Conservation (phyloP, 2,797 vertebrate genomes). For the Trematomus bernacchii region DNA sequence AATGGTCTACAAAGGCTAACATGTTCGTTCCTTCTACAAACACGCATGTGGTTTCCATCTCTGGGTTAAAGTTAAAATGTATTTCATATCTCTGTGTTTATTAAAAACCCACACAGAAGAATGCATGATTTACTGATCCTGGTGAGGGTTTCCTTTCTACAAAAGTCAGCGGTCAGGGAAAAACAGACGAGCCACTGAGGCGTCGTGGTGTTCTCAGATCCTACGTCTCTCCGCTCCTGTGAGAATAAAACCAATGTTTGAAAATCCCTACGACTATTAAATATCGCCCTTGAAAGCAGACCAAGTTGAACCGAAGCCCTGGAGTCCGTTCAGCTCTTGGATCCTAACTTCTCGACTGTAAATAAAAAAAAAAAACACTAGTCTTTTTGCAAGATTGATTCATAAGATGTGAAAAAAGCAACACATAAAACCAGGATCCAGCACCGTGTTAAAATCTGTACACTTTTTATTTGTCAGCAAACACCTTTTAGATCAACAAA, state of each 20-base stretch:
- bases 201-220: neutral
- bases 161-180: neutral
- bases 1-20: too few relatives aligned
- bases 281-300: conserved; percentile 18
- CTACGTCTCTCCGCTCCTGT: conserved; percentile 10
- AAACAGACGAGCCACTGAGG: neutral
- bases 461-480: conserved; percentile 66
- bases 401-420: too few relatives aligned
- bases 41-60: neutral
- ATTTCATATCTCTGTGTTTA: neutral
- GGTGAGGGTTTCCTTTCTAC: neutral
- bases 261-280: neutral
- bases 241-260: conserved; percentile 3
- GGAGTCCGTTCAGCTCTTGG: conserved; percentile 6
- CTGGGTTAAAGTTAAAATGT: neutral
- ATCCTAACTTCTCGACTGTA: conserved; percentile 4
- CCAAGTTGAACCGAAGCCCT: conserved; percentile 32
- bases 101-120: neutral
- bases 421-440: conserved; percentile 5
- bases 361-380: conserved; percentile 21
- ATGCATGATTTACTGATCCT: neutral
- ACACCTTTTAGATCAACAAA: conserved; percentile 56
- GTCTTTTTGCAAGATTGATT: too few relatives aligned
- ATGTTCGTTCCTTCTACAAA: neutral
- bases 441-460: conserved; percentile 55